phyloP scores from a whole-genome alignment of 2,113 vertebrate genomes.

The Ailurus styani region DNA sequence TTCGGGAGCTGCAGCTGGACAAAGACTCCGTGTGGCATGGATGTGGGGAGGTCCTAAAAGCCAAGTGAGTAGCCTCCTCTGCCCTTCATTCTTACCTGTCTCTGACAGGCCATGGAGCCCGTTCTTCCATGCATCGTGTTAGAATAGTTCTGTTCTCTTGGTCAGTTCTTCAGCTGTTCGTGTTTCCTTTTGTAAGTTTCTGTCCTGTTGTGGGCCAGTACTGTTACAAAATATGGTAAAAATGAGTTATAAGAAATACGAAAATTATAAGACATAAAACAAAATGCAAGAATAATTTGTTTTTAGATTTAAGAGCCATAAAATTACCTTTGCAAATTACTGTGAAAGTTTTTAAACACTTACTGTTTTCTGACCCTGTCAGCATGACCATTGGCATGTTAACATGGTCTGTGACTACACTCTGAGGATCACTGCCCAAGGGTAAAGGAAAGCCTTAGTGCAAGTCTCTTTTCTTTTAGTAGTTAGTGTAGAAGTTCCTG shows the following conservation, averaged over 20 bases:
- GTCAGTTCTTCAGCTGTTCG: not conserved
- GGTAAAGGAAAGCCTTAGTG: not conserved
- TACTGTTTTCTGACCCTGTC: not conserved
- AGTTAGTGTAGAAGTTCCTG: not conserved
- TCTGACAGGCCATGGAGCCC: not conserved
- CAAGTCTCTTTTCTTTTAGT: not conserved
- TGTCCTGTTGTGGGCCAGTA: not conserved
- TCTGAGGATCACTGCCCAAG: not conserved
- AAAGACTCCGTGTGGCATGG: conserved; percentile 95
- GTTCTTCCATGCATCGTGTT: not conserved
- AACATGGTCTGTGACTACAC: not conserved
- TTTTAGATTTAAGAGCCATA: not conserved
- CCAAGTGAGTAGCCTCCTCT: conserved; percentile 88
- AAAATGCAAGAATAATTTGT: not conserved
- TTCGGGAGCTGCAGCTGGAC: conserved; percentile 96
- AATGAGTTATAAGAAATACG: not conserved
- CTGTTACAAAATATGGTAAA: not conserved
- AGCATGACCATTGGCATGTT: not conserved
- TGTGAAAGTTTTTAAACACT: not conserved
- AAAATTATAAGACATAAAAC: conserved; percentile 3
- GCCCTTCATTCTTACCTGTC: not conserved
- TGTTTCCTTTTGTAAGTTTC: not conserved
- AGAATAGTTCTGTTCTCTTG: not conserved
- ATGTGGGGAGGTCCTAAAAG: conserved; percentile 96
- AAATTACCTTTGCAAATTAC: not conserved